Evolutionary conservation across 1,140 invertebrate species (phyloP).

Genomic region (Brachionus manjavacas): DNA sequence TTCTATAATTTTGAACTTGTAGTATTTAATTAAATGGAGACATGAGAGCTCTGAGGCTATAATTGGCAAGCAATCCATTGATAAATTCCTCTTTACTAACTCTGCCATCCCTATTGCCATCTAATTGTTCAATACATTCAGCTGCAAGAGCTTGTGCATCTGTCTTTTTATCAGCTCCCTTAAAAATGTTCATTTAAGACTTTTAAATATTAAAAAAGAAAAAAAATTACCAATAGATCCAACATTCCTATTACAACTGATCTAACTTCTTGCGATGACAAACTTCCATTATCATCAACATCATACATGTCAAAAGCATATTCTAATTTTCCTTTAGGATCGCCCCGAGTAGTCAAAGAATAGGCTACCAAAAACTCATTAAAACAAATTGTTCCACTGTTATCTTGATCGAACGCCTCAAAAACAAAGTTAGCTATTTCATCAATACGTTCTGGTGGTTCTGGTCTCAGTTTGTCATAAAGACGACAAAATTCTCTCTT

Average conservation of each 20-base stretch:
- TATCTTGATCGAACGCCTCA: conserved; percentile 24
- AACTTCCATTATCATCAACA: conserved; percentile 17
- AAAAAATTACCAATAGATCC: background rate
- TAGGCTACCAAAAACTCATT: conserved; percentile 34
- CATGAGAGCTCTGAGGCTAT: conserved; percentile 11
- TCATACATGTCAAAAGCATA: conserved; percentile 42
- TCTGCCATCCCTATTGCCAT: conserved; percentile 19
- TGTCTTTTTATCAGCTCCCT: background rate
- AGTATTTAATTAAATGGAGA: conserved; percentile 31
- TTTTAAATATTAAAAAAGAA: background rate
- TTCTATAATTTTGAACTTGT: background rate
- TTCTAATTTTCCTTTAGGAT: background rate
- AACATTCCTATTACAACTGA: conserved; percentile 20
- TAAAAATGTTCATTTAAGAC: background rate
- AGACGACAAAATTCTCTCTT: background rate
- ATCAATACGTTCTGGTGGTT: conserved; percentile 34
- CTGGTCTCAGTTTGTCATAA: background rate
- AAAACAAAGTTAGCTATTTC: conserved; percentile 13
- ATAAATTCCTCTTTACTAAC: conserved; percentile 37
- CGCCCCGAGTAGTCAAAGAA: background rate
- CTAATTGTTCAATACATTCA: conserved; percentile 18
- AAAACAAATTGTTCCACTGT: conserved; percentile 5
- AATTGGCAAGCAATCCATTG: conserved; percentile 14
- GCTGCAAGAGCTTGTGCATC: background rate
- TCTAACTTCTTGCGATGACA: background rate